Conservation (phyloP, 2,888 invertebrate genomes). For the Salticus scenicus region DNA sequence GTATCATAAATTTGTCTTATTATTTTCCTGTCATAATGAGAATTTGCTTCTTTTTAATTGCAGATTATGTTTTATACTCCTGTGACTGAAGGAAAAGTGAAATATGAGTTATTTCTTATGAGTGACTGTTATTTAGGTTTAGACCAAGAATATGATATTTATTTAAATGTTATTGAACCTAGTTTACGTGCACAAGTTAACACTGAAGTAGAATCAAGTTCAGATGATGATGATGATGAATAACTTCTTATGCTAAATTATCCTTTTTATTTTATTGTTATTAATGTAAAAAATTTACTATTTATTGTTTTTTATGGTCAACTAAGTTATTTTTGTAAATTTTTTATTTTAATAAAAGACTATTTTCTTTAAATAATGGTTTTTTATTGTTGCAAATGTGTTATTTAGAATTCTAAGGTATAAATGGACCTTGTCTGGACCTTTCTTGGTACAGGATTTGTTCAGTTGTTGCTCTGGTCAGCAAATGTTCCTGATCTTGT, state of each 20-base stretch:
- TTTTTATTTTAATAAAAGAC: neutral
- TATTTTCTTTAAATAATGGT: too few relatives aligned
- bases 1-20: too few relatives aligned
- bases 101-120: conserved; percentile 88
- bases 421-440: too few relatives aligned
- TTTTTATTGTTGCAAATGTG: too few relatives aligned
- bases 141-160: conserved; percentile 88
- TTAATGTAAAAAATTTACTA: too few relatives aligned
- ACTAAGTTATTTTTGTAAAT: neutral
- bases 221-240: conserved; percentile 29
- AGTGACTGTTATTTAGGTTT: conserved; percentile 95
- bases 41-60: conserved; percentile 2
- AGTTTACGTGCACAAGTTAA: conserved; percentile 57
- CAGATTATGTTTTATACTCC: conserved; percentile 81
- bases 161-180: conserved; percentile 74
- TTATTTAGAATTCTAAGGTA: too few relatives aligned
- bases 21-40: too few relatives aligned
- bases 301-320: too few relatives aligned
- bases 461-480: too few relatives aligned
- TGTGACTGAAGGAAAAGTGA: conserved; percentile 80
- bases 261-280: too few relatives aligned
- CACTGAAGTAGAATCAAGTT: conserved; percentile 31
- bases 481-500: too few relatives aligned
- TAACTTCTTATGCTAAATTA: neutral
- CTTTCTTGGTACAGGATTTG: too few relatives aligned